Evolutionary conservation across 2,797 vertebrate genomes (phyloP), one percentile per base, ranked within the genome.

Genomic region (Catostomus latipinnis): DNA sequence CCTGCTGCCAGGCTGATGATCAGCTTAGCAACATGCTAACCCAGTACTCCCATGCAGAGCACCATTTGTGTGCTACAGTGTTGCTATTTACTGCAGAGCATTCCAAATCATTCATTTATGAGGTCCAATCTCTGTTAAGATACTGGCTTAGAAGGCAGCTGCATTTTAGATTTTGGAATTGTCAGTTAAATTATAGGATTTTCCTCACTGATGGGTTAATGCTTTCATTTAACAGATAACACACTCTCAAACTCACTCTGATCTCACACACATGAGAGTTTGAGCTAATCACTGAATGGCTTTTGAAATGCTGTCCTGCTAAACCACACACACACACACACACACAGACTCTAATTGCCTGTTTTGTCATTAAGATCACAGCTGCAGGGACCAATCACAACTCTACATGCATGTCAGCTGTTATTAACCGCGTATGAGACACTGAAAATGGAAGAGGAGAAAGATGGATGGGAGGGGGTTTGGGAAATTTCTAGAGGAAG

Each of bases 171-270:
- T n/a, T 12, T 8, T 69, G 14, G 52, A 75, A 46, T 46, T 16
- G n/a, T 79, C 57, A 70, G 34, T 67, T 48, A 61, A 43, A 48
- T 54, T 74, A 63, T 53, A 34, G 9, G 48, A 60, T 74, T 81
- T 81, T 57, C 50, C 14, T 53, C 83, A 86, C 88, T 88, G 90
- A 92, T 89, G 86, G 79, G 86, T 90, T 84, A 87, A 89, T 52
- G 7, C 82, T 89, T 80, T 85, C 88, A 91, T 91, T 92, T 87
- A 93, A 88, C 83, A 84, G 13, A 69, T 46, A 22, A 54, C 50
- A 18, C 6, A 18, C 12, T 22, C 56, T 66, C 18, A 74, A 34
- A 63, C 48, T 34, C 68, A 54, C 48, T 61, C 43, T 62, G 43
- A 1, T 18, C n/a, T 48, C 60, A 72, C 49, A 65, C 61, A 72